phyloP scores from a whole-genome alignment of 30 jellyfish, hydroid and myxozoan species.

The Aurelia aurita region DNA sequence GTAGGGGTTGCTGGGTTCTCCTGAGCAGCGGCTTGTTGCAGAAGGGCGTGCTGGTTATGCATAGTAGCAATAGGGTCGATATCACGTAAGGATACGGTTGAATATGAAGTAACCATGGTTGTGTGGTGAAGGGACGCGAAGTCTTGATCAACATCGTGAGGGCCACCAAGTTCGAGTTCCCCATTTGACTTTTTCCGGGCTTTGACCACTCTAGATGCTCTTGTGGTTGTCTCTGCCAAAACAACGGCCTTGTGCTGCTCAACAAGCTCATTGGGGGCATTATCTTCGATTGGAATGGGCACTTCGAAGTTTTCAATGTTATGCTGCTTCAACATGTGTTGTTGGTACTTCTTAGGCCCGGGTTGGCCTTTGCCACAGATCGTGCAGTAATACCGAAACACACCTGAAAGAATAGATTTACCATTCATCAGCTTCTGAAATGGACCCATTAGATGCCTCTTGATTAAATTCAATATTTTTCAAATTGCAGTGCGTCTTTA shows the following conservation, averaged over 20 bases:
- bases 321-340: conserved; percentile 93
- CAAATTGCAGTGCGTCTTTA: background rate
- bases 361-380: conserved; percentile 98
- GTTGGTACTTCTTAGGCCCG: conserved; percentile 95
- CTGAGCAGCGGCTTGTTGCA: conserved; percentile 62
- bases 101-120: conserved; percentile 70
- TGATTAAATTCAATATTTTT: no score
- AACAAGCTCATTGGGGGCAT: conserved; percentile 85
- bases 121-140: conserved; percentile 72
- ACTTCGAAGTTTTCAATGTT: conserved; percentile 90
- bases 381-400: conserved; percentile 93
- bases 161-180: conserved; percentile 42
- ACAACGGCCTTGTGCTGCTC: conserved; percentile 94
- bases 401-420: conserved; percentile 71
- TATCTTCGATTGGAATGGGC: conserved; percentile 89
- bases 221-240: conserved; percentile 88
- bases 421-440: no score
- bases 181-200: conserved; percentile 76
- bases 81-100: conserved; percentile 71
- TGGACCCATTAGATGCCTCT: no score
- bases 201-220: conserved; percentile 90
- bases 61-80: conserved; percentile 67
- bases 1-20: conserved; percentile 78
- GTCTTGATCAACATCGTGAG: conserved; percentile 51
- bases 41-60: conserved; percentile 58